Evolutionary conservation across 2,113 vertebrate species (phyloP).

Genomic region (Bungarus multicinctus): DNA sequence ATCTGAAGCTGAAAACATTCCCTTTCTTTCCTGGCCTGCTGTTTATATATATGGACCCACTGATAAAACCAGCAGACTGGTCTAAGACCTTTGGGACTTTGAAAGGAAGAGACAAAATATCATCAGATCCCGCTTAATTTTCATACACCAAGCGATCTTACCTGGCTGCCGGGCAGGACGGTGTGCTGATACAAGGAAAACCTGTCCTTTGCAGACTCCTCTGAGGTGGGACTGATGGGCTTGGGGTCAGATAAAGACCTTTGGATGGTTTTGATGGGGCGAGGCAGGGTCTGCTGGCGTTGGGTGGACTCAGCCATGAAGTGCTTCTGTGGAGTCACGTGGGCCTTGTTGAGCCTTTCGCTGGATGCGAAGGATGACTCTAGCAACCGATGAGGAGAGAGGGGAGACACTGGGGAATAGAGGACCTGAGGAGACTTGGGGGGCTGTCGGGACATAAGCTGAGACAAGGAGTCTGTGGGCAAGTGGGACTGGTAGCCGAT

Average conservation of each 20-base stretch:
- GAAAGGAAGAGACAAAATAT: background rate
- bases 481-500: conserved; percentile 92
- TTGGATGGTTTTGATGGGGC: conserved; percentile 96
- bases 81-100: background rate
- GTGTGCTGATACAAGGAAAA: conserved; percentile 94
- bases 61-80: background rate
- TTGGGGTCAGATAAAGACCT: conserved; percentile 97
- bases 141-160: conserved; percentile 55
- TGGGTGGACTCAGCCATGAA: conserved; percentile 84
- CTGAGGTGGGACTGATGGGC: conserved; percentile 95
- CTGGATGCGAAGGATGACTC: conserved; percentile 92
- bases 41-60: background rate
- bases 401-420: conserved; percentile 94
- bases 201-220: conserved; percentile 88
- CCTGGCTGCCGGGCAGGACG: conserved; percentile 87
- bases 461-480: conserved; percentile 83
- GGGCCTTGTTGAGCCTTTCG: conserved; percentile 95
- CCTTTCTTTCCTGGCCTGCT: background rate
- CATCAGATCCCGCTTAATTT: background rate
- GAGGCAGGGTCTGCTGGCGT: conserved; percentile 89
- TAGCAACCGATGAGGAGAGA: conserved; percentile 93
- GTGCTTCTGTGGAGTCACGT: conserved; percentile 95
- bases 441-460: conserved; percentile 85
- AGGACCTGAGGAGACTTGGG: conserved; percentile 97
- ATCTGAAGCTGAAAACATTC: background rate